phyloP scores from a whole-genome alignment of 2,113 vertebrate species.

The Triplophysa siluroides region DNA sequence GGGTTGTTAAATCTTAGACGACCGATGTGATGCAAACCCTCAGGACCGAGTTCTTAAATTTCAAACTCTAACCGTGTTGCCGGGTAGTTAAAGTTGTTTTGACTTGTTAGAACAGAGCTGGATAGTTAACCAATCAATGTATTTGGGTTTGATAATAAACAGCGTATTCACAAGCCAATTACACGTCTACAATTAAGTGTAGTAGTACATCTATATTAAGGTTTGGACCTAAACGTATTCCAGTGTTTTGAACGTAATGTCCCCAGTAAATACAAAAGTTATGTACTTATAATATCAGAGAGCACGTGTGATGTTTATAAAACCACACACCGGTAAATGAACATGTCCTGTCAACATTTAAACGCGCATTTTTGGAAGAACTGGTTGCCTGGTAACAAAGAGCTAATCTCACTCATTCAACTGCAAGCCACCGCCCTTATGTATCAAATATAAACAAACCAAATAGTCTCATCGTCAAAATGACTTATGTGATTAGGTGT shows the following conservation, averaged over 20 bases:
- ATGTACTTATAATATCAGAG: neutral
- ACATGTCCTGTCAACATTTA: neutral
- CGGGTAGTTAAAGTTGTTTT: constrained; percentile 23
- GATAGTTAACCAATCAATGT: neutral
- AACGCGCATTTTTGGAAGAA: neutral
- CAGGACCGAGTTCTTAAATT: neutral
- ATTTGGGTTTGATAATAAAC: neutral
- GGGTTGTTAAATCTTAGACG: constrained; percentile 61
- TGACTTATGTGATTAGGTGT: neutral
- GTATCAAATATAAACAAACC: constrained; percentile 4
- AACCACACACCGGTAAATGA: neutral
- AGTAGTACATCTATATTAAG: neutral
- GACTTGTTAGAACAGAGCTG: neutral
- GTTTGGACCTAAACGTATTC: neutral
- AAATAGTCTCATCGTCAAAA: neutral
- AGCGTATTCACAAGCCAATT: neutral
- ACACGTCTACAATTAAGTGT: neutral
- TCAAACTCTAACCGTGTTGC: neutral
- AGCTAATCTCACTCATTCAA: neutral
- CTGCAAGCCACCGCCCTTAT: neutral
- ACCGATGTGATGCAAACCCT: constrained; percentile 52
- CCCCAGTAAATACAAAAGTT: neutral
- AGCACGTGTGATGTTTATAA: neutral
- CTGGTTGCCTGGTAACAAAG: constrained; percentile 11
- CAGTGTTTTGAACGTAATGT: neutral